phyloP scores from a whole-genome alignment of 2,113 vertebrate species.

The Mastomys natalensis region DNA sequence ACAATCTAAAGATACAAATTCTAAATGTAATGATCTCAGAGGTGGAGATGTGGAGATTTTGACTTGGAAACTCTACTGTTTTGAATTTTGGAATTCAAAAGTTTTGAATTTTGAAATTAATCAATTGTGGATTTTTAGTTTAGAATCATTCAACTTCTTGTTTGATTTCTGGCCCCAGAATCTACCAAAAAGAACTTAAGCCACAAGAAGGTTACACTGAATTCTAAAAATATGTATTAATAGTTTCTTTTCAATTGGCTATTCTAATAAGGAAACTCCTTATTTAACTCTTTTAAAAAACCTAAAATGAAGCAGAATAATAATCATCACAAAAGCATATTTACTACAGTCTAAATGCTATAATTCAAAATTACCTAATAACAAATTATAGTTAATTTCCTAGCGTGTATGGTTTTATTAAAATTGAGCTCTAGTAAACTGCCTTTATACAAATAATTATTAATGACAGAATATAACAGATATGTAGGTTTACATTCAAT shows the following conservation, averaged over 20 bases:
- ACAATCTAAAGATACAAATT: neutral
- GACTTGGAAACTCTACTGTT: neutral
- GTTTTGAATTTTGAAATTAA: neutral
- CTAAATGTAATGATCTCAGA: neutral
- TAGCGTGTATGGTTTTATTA: neutral
- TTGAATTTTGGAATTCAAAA: neutral
- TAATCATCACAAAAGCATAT: constrained; percentile 7
- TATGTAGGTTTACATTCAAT: neutral
- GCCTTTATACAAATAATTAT: constrained; percentile 50
- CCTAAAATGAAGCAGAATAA: neutral
- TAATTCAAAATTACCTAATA: neutral
- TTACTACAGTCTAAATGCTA: neutral
- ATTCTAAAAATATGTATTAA: constrained; percentile 31
- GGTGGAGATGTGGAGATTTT: neutral
- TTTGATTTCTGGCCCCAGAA: neutral
- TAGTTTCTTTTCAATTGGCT: neutral
- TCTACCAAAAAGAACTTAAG: neutral
- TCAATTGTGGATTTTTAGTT: neutral
- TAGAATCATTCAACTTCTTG: neutral
- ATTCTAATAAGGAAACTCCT: neutral
- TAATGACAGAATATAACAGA: neutral
- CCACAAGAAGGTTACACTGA: neutral
- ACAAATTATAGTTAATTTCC: constrained; percentile 43
- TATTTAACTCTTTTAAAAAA: constrained; percentile 10
- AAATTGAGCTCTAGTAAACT: neutral